Base-by-base conservation (phyloP, 2,888 invertebrate genomes). In the Amblyjoppa fuscipennis region DNA sequence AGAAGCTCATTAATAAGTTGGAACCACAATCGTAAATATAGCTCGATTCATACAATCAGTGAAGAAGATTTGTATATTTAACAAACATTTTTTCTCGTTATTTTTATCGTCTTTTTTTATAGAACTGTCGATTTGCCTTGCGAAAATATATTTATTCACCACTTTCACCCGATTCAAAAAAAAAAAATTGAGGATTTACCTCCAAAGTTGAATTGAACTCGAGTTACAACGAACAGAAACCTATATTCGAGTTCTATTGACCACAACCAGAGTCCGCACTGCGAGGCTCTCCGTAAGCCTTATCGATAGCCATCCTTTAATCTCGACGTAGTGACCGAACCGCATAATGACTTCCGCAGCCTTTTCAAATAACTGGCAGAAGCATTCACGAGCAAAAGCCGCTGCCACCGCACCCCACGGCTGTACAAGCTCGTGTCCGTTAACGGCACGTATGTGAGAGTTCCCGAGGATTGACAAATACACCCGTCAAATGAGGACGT, bases 401-500 rank as follows among this genome's bases (percentile, higher is more conserved):
- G 61, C 31, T 64, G 56, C 68, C 53, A 77, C 68, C 68, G 38
- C 77, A 68, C 9, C 20, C 25, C 16, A 16, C 53, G 53, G 38
- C 66, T 38, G 31, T 53, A 75, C 66, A 76, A 68, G 68, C 66
- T 16, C 38, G 61, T 20, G 75, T 66, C 66, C 34, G 51, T 76
- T 66, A 49, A 20, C 49, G 49, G 28, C 49, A 34, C 75, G 66
- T 66, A 76, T 51, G 51, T 53, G 53, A 66, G 66, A 56, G 66
- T 16, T 51, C 34, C 53, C 7, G 53, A 11, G 59, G 56, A 82
- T 80, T 87, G 85, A 85, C 76, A 79, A 85, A 87, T 69, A 79
- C 56, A 68, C 71, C 71, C 61, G 85, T 85, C 82, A 85, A 66
- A 82, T 82, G 59, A 53, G 56, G 66, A 70, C 84, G 79, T 76